Evolutionary conservation across 2,888 invertebrate genomes (phyloP).

Genomic region (Drosophila infuscata): DNA sequence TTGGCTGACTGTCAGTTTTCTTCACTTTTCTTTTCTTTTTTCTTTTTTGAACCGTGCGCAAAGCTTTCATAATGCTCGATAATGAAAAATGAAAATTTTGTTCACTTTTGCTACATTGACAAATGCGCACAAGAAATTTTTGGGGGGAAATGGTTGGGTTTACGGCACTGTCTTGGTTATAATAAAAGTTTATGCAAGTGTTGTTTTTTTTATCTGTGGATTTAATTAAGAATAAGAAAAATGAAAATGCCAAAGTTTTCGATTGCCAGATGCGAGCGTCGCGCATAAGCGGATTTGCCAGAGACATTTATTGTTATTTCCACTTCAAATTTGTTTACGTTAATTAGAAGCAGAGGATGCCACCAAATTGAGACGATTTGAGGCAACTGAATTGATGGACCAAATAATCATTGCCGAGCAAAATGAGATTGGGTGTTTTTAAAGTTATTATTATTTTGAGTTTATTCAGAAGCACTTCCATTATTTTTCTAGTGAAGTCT

Average conservation of each 20-base stretch:
- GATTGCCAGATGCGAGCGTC: conserved; percentile 82
- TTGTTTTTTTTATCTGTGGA: conserved; percentile 52
- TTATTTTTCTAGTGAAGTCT: not conserved
- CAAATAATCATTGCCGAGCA: conserved; percentile 6
- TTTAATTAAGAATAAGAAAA: conserved; percentile 82
- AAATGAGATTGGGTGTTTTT: not conserved
- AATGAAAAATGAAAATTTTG: conserved; percentile 81
- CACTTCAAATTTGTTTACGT: conserved; percentile 71
- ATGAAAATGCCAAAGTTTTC: conserved; percentile 77
- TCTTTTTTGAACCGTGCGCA: conserved; percentile 26
- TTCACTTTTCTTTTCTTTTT: not conserved
- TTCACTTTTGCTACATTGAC: conserved; percentile 78
- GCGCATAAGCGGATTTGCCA: conserved; percentile 78
- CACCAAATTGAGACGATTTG: conserved; percentile 18
- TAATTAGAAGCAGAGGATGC: conserved; percentile 59
- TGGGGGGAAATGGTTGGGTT: conserved; percentile 6
- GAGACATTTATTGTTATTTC: conserved; percentile 74
- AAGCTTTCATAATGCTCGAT: conserved; percentile 82
- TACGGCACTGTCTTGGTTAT: conserved; percentile 42
- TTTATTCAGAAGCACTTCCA: not conserved
- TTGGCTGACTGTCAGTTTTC: conserved; percentile 58
- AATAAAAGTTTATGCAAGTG: conserved; percentile 82
- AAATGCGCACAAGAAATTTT: conserved; percentile 55
- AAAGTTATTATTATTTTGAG: not conserved
- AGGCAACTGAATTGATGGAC: conserved; percentile 17